Conservation (phyloP, 1,140 invertebrate genomes). For the Eupristina koningsbergeri region DNA sequence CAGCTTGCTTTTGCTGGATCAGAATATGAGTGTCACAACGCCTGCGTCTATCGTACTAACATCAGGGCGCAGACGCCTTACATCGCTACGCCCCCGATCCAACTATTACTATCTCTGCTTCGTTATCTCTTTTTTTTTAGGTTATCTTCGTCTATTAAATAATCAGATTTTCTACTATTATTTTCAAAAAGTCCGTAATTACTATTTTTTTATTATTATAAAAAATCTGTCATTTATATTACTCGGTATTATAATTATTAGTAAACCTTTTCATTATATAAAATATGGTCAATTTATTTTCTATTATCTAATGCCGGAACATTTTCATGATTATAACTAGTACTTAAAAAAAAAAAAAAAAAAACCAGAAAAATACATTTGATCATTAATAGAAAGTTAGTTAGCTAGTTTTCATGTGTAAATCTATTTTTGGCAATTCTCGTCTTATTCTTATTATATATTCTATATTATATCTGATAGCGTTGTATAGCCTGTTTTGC, state of each 20-base stretch:
- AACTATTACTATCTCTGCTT: slow-evolving; percentile 18
- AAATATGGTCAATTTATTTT: too few species aligned
- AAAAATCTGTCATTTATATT: too few species aligned
- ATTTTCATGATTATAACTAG: too few species aligned
- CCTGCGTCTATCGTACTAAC: background rate
- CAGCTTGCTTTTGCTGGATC: background rate
- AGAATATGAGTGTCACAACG: background rate
- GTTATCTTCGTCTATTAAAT: background rate
- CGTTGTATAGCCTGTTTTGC: background rate
- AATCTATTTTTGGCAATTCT: too few species aligned
- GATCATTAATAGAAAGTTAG: too few species aligned
- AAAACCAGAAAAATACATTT: too few species aligned
- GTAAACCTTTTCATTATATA: too few species aligned
- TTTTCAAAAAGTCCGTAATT: background rate
- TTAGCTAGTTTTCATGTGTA: too few species aligned
- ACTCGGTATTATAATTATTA: too few species aligned
- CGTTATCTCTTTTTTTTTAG: background rate
- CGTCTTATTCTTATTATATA: too few species aligned
- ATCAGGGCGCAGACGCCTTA: slow-evolving; percentile 58
- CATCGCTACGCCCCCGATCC: slow-evolving; percentile 48
- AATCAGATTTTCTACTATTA: background rate
- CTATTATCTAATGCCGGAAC: too few species aligned
- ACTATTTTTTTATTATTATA: background rate
- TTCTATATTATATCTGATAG: background rate
- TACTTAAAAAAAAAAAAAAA: too few species aligned